Conservation (phyloP, 2,888 invertebrate species). For the Stratiomys singularior region DNA sequence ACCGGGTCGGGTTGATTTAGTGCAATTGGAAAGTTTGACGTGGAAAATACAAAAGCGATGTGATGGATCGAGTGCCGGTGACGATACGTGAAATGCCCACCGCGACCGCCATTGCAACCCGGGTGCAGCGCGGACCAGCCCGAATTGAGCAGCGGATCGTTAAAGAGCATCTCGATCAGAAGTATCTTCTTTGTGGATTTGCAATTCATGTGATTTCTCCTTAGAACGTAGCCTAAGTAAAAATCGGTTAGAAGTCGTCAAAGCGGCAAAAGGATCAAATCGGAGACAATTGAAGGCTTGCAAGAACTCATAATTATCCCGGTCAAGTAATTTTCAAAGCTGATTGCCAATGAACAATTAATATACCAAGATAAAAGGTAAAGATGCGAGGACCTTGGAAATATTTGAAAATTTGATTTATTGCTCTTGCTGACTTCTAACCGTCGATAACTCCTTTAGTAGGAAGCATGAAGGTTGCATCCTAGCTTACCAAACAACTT, state of each 20-base stretch:
- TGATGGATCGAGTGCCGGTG: constrained; percentile 43
- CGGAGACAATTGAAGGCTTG: not conserved
- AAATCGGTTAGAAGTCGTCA: constrained; percentile 4
- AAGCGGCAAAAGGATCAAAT: not conserved
- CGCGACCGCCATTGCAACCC: constrained; percentile 35
- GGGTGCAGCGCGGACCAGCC: constrained; percentile 57
- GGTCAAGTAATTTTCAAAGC: too few species aligned
- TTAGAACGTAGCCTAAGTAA: not conserved
- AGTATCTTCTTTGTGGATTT: constrained; percentile 65
- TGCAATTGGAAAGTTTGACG: constrained; percentile 2
- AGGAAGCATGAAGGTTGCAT: too few species aligned
- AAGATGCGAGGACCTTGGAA: too few species aligned
- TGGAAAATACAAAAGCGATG: constrained; percentile 16
- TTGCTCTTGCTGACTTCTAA: too few species aligned
- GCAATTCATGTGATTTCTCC: constrained; percentile 61
- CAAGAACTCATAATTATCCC: not conserved
- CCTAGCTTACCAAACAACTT: too few species aligned
- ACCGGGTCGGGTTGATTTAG: not conserved
- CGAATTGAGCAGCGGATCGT: constrained; percentile 56
- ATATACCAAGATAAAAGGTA: too few species aligned
- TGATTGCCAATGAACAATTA: too few species aligned
- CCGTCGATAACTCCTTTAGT: too few species aligned
- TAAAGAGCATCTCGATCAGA: constrained; percentile 65
- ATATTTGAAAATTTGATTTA: too few species aligned
- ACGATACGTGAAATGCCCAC: constrained; percentile 39